Evolutionary conservation across 2,113 vertebrate genomes (phyloP), one percentile per base, ranked within the genome.

Genomic region (Thinocorus orbignyianus): DNA sequence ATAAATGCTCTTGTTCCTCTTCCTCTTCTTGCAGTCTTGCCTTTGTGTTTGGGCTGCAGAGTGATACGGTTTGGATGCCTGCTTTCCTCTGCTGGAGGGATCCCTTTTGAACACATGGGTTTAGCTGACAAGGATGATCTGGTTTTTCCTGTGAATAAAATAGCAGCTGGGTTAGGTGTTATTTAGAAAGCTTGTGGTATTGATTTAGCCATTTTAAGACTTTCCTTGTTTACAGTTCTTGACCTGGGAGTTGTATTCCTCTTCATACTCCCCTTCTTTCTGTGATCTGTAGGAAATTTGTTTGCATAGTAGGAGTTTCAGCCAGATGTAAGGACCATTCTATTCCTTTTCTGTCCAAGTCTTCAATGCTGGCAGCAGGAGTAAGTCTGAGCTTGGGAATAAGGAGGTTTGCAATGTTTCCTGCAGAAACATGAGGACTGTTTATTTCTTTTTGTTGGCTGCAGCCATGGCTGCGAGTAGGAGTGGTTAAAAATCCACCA

Each of bases 171-270:
- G 66, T 82, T 95, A 90, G 95, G 82, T 93, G 90, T 90, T 90
- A 64, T 61, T 86, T 66, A 70, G 61, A 86, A 81, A 55, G 35
- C 76, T 81, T 51, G 24, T 88, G 77, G 39, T 90, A 88, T 93
- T 76, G 92, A 93, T 46, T 93, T 80, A 88, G 66, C 82, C 94
- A 74, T 96, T 95, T 93, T 86, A 83, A 96, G 92, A 78, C 83
- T 94, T 78, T 1, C 37, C 33, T 89, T 94, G 69, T 92, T 93
- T 95, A 90, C 91, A 61, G 23, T 52, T 90, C 61, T 88, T 52
- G 46, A 33, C 23, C 57, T 72, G 70, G 54, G 73, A 89, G 86
- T 65, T 79, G n/a, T 76, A n/a, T 25, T 84, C 37, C 46, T 92
- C 61, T 77, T 68, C 82, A 17, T 74, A 42, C 28, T 9, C 52